Conservation (phyloP, 2,888 invertebrate species). For the Nycteola revayana region DNA sequence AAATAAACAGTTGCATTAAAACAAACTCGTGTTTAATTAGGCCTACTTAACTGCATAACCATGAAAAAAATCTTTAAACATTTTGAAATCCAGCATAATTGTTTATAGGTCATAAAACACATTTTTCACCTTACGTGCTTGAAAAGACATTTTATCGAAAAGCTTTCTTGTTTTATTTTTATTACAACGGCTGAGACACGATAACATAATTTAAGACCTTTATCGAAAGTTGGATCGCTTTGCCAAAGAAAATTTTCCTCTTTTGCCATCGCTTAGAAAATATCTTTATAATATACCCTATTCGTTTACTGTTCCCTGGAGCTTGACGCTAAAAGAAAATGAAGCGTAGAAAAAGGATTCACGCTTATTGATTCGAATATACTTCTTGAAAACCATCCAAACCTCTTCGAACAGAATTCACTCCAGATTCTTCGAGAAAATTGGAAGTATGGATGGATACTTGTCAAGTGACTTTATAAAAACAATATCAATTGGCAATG, state of each 20-base stretch:
- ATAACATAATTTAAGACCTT: constrained; percentile 59
- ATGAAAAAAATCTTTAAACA: too few species aligned
- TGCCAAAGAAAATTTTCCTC: constrained; percentile 38
- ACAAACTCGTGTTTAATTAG: too few species aligned
- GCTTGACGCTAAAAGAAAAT: constrained; percentile 50
- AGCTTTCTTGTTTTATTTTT: constrained; percentile 47
- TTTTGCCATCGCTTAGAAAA: constrained; percentile 38
- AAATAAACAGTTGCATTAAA: too few species aligned
- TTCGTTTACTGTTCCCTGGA: constrained; percentile 57
- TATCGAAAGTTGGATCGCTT: constrained; percentile 50
- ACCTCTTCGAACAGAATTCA: constrained; percentile 4
- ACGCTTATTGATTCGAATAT: constrained; percentile 39
- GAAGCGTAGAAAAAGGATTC: constrained; percentile 54
- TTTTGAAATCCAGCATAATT: constrained; percentile 6
- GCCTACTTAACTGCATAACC: too few species aligned
- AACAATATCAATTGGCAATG: too few species aligned
- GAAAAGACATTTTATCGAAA: constrained; percentile 30
- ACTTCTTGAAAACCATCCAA: constrained; percentile 20
- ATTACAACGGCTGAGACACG: constrained; percentile 44
- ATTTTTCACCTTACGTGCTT: constrained; percentile 29
- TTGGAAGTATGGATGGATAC: background rate
- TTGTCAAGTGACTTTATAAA: too few species aligned
- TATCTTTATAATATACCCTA: constrained; percentile 47
- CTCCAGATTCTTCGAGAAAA: constrained; percentile 6
- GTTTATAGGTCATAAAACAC: constrained; percentile 20